Conservation (phyloP, 2,113 vertebrate species). For the Onychostruthus taczanowskii region DNA sequence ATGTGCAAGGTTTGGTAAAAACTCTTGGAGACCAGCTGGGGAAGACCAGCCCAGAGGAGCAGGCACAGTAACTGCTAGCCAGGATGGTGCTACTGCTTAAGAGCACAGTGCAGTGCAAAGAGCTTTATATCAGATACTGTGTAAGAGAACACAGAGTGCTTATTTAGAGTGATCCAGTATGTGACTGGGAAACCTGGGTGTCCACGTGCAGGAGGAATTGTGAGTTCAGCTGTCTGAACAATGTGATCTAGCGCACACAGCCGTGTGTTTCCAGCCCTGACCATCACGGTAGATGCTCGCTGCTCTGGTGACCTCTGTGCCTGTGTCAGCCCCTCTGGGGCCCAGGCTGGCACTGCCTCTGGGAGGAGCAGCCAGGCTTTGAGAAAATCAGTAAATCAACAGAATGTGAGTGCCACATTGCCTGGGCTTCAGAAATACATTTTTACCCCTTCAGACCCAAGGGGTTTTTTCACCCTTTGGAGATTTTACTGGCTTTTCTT, state of each 20-base stretch:
- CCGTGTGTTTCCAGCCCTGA: background rate
- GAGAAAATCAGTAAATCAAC: background rate
- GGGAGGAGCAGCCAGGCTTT: background rate
- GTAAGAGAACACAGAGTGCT: background rate
- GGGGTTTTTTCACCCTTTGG: background rate
- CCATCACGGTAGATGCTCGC: rapidly evolving
- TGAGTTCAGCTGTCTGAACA: background rate
- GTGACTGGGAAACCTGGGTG: background rate
- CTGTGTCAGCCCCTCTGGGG: background rate
- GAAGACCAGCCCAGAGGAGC: background rate
- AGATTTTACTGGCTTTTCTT: background rate
- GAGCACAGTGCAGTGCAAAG: background rate
- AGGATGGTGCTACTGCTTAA: background rate
- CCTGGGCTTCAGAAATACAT: background rate
- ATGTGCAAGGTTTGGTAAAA: background rate
- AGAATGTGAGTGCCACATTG: background rate
- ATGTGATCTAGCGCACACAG: background rate
- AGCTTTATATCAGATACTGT: background rate
- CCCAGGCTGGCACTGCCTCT: background rate
- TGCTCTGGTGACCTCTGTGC: background rate
- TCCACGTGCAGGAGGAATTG: background rate
- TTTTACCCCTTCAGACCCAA: background rate
- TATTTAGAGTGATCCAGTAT: background rate
- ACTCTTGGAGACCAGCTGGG: background rate
- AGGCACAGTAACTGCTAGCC: background rate